These are phyloP conservation scores for Lottia gigantea DNA, from an alignment of 2,888 invertebrate species.

Conservation along the genomic window DNA sequence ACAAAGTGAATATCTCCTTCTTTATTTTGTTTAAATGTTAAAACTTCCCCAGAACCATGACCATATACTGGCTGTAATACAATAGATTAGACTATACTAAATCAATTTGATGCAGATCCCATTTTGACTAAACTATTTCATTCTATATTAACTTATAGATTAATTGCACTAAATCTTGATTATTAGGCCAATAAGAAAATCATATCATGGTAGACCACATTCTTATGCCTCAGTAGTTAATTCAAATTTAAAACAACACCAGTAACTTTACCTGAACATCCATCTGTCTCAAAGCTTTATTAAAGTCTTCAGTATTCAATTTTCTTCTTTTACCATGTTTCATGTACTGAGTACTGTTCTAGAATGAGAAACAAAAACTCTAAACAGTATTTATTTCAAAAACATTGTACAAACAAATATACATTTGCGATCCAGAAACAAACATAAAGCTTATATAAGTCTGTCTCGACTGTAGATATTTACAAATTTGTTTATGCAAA, in stretches of 20 bases:
- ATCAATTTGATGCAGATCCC: background rate
- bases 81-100: slow-evolving; percentile 7
- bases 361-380: slow-evolving; percentile 30
- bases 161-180: too few relatives aligned
- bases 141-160: too few relatives aligned
- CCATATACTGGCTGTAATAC: slow-evolving; percentile 62
- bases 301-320: slow-evolving; percentile 65
- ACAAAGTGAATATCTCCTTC: slow-evolving; percentile 63
- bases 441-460: too few relatives aligned
- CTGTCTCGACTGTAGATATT: too few relatives aligned
- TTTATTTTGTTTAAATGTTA: slow-evolving; percentile 56
- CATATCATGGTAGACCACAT: too few relatives aligned
- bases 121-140: too few relatives aligned
- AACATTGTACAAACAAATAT: too few relatives aligned
- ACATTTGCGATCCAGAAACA: too few relatives aligned
- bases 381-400: background rate
- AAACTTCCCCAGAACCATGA: slow-evolving; percentile 55
- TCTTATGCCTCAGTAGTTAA: too few relatives aligned
- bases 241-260: too few relatives aligned
- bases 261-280: slow-evolving; percentile 57
- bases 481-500: too few relatives aligned
- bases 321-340: slow-evolving; percentile 63
- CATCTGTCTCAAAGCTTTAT: slow-evolving; percentile 61
- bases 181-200: too few relatives aligned
- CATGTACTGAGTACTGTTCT: slow-evolving; percentile 66